Evolutionary conservation across 2,113 vertebrate species (phyloP).

Genomic region (Micromys minutus): DNA sequence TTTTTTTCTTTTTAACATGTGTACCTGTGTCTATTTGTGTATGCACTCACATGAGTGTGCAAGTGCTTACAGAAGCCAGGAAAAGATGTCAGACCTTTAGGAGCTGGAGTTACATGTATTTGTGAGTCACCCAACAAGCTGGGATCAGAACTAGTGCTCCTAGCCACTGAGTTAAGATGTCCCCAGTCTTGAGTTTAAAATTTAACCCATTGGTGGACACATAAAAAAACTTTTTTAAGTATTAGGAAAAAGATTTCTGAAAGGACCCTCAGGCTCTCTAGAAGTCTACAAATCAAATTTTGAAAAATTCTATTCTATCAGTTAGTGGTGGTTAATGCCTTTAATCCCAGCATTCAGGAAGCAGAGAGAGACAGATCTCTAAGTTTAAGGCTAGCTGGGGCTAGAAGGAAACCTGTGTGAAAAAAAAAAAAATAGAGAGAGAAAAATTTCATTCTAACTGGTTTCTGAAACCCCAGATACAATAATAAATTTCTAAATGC

Average conservation of each 20-base stretch:
- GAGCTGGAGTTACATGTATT: neutral
- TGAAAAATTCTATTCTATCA: neutral
- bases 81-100: neutral
- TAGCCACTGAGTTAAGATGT: neutral
- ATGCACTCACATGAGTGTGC: neutral
- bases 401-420: neutral
- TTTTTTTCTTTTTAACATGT: neutral
- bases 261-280: neutral
- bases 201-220: constrained; percentile 33
- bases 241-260: constrained; percentile 31
- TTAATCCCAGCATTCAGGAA: neutral
- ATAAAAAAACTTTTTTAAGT: constrained; percentile 11
- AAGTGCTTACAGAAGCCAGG: neutral
- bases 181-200: neutral
- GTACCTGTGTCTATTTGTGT: neutral
- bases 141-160: neutral
- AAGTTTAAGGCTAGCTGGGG: neutral
- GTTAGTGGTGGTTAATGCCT: neutral
- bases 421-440: no score
- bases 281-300: neutral
- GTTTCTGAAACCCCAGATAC: constrained; percentile 8
- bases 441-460: neutral
- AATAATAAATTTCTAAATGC: constrained; percentile 47
- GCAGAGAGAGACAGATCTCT: neutral
- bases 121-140: neutral